Conservation (phyloP, 1,140 invertebrate genomes). For the Trichomalopsis sarcophagae region DNA sequence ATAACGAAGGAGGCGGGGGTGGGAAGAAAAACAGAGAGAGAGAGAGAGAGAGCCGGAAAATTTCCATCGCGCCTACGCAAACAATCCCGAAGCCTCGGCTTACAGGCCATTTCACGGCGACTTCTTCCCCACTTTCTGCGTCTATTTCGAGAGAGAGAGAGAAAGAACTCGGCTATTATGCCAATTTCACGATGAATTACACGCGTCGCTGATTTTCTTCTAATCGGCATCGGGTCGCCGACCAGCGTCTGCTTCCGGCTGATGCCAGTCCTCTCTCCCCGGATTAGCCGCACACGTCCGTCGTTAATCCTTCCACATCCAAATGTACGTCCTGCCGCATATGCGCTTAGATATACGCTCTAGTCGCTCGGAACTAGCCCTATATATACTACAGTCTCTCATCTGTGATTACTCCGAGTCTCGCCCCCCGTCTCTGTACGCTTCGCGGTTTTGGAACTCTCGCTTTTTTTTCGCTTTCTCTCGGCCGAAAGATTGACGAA, state of each 20-base stretch:
- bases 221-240: constrained; percentile 14
- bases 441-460: background rate
- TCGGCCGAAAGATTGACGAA: background rate
- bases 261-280: background rate
- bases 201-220: constrained; percentile 22
- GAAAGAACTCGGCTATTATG: background rate
- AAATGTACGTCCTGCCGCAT: background rate
- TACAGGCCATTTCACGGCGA: background rate
- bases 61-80: background rate
- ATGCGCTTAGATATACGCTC: background rate
- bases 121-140: background rate
- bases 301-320: constrained; percentile 22
- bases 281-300: constrained; percentile 25
- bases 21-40: too few species aligned
- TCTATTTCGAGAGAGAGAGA: background rate
- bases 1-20: too few species aligned
- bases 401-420: background rate
- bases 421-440: background rate
- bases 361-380: background rate
- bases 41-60: too few species aligned
- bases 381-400: background rate
- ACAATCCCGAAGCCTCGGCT: background rate
- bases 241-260: background rate
- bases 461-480: background rate
- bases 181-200: constrained; percentile 32